Evolutionary conservation across 2,888 invertebrate species (phyloP).

Genomic region (Priocnemis perturbator): DNA sequence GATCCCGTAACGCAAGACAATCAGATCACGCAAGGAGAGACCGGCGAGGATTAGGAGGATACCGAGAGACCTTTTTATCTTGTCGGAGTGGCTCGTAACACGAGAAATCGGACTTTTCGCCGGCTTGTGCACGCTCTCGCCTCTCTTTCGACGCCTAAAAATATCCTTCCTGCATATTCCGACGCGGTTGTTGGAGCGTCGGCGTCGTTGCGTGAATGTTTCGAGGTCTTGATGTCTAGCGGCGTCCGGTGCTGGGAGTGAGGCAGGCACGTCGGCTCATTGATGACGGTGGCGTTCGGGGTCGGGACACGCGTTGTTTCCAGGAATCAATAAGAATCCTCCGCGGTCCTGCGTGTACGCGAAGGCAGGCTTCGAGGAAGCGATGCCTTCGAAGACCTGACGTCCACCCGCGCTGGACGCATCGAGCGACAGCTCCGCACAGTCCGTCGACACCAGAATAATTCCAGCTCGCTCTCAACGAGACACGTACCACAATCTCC

Average conservation of each 20-base stretch:
- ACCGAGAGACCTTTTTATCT: constrained; percentile 39
- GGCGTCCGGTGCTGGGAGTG: constrained; percentile 20
- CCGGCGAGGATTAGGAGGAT: neutral
- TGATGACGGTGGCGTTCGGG: too few relatives aligned
- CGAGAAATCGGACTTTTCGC: constrained; percentile 47
- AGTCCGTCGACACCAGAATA: too few relatives aligned
- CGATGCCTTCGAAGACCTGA: too few relatives aligned
- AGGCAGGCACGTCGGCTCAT: constrained; percentile 11
- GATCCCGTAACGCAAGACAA: constrained; percentile 47
- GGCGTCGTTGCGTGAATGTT: constrained; percentile 5
- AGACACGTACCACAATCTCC: too few relatives aligned
- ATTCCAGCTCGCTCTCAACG: too few relatives aligned
- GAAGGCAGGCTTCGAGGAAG: too few relatives aligned
- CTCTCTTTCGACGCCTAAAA: constrained; percentile 46
- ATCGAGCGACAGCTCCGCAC: too few relatives aligned
- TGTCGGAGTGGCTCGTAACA: constrained; percentile 44
- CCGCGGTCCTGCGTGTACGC: too few relatives aligned
- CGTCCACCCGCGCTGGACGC: too few relatives aligned
- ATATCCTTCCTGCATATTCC: constrained; percentile 52
- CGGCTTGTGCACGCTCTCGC: constrained; percentile 12
- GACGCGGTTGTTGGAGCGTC: constrained; percentile 31
- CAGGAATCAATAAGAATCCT: too few relatives aligned
- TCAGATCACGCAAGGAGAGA: constrained; percentile 23
- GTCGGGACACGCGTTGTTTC: too few relatives aligned
- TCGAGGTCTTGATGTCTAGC: constrained; percentile 7